Conservation (phyloP, 2,113 vertebrate genomes). For the Uria aalge region DNA sequence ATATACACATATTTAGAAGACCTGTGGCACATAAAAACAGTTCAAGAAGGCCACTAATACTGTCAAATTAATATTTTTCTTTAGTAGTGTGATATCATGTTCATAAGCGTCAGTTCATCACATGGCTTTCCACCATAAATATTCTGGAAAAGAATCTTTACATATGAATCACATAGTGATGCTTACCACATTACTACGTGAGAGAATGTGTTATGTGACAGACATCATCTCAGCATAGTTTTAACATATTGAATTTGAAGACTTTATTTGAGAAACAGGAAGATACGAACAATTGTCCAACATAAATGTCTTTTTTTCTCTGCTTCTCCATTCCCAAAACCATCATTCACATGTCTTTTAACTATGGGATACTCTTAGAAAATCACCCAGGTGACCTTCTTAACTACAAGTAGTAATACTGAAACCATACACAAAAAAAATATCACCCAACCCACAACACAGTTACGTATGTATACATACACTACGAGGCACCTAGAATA, state of each 20-base stretch:
- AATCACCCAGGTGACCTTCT: not conserved
- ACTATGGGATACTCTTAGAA: not conserved
- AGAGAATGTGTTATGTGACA: not conserved
- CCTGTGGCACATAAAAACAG: not conserved
- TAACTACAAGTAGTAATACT: not conserved
- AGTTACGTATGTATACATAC: not conserved
- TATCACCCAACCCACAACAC: not conserved
- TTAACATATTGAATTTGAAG: not conserved
- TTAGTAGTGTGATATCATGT: not conserved
- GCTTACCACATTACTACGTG: accelerated
- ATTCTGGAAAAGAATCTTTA: not conserved
- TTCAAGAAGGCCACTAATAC: not conserved
- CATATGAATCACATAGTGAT: not conserved
- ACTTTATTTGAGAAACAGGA: not conserved
- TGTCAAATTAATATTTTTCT: not conserved
- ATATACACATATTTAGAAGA: not conserved
- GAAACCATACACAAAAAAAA: not conserved
- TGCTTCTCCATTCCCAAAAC: not conserved
- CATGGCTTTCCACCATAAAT: not conserved
- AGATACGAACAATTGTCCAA: not conserved
- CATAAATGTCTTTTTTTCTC: not conserved
- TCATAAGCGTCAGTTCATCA: not conserved
- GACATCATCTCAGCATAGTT: not conserved
- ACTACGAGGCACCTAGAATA: not conserved
- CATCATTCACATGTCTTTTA: not conserved